Evolutionary conservation across 2,797 vertebrate species (phyloP), one percentile per base, ranked within the genome.

Genomic region (Pipistrellus pygmaeus): DNA sequence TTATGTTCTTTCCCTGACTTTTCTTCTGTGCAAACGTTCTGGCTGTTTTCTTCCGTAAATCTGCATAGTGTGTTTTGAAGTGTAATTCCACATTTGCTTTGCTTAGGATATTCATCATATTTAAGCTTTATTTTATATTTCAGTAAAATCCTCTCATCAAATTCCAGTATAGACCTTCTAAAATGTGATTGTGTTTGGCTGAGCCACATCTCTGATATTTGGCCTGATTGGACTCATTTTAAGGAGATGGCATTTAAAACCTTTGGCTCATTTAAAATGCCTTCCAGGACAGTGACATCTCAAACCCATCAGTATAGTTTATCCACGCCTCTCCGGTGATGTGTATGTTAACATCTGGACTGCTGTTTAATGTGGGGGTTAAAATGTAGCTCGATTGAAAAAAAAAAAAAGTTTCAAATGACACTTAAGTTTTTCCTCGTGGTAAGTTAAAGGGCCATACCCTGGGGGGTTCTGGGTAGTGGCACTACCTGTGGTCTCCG

Each of bases 51-150:
- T 90, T 85, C 35, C 60, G 8, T 88, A 80, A 14, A n/a, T 76
- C 64, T 91, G 9, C 23, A 20, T 72, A 30, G 20, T 66, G 6
- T 76, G 10, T 89, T 94, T 90, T 44, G 1, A 93, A 76, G 46
- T 85, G 32, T 46, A 83, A 32, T 62, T 64, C 25, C 30, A 30
- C 30, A 48, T 89, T 90, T 83, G 30, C 20, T 78, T 95, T 89
- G 32, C 75, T 73, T 84, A 84, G 30, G 62, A 51, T 94, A 93
- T 92, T 57, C 53, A 72, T 93, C 32, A 38, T 86, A n/a, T 73
- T 95, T 80, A 93, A 89, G 23, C 60, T 88, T 93, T 89, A 18
- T 75, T 73, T 94, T 51, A 48, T 81, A 48, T 88, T 91, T 83
- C 73, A 62, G 64, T 93, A 44, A 78, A 90, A 87, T 77, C 72